Evolutionary conservation across 2,888 invertebrate species (phyloP).

Genomic region (Blera fallax): DNA sequence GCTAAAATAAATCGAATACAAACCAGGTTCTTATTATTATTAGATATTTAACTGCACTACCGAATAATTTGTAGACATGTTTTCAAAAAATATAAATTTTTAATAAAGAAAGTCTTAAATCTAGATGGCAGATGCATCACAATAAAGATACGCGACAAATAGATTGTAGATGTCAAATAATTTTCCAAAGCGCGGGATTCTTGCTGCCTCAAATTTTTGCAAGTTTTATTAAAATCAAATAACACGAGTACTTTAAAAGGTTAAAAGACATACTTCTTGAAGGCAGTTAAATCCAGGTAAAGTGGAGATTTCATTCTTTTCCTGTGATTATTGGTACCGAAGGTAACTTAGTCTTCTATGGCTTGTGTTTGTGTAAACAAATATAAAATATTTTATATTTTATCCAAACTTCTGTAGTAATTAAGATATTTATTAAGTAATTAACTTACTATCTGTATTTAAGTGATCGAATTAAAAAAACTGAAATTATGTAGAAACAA

Average conservation of each 20-base stretch:
- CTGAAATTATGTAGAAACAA: not conserved
- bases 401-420: not conserved
- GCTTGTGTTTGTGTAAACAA: not conserved
- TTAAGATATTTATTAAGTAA: not conserved
- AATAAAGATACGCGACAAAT: not conserved
- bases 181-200: constrained; percentile 38
- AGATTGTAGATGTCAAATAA: not conserved
- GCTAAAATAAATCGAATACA: no score
- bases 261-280: not conserved
- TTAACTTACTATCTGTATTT: not conserved
- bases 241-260: not conserved
- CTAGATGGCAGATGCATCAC: not conserved
- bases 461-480: not conserved
- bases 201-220: not conserved
- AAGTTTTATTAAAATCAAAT: not conserved
- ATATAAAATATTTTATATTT: no score
- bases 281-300: not conserved
- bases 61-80: no score
- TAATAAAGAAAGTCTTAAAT: not conserved
- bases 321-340: not conserved
- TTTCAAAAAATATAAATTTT: not conserved
- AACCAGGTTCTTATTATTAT: no score
- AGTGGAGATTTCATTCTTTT: not conserved
- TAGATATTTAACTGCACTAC: no score
- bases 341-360: not conserved